Base-by-base conservation (phyloP, 2,797 vertebrate species). In the Sarcophilus harrisii region DNA sequence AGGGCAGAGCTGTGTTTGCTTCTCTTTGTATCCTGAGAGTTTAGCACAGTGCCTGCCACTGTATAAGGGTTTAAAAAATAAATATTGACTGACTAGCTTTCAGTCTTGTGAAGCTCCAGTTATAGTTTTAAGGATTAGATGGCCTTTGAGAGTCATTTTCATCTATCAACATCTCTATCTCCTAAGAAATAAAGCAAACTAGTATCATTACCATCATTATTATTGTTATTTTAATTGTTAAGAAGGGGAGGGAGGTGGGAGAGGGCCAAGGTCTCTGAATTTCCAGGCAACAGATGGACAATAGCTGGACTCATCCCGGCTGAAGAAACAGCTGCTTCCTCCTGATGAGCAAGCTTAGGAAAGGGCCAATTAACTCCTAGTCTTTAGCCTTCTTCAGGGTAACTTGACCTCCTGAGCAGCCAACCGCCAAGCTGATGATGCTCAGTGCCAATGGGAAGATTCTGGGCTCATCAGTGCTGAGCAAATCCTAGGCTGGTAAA, bases 201-300 rank as follows among this genome's bases (percentile, higher is more conserved):
- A 58, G 52, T 55, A 13, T 30, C 45, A 5, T 28, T n/a, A 13
- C 59, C 27, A 16, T n/a, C 57, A 9, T 29, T 45, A 13, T 45
- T 49, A 10, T 16, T 58, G 57, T 90, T 90, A 0, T 38, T 49
- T 94, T 95, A 5, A 92, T 94, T 73, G 89, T 90, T 91, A 92
- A 28, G 11, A 1, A 14, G 87, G 66, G 28, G 49, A 62, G 94
- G 95, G 57, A 93, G 66, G 90, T 4, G 24, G 91, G 81, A 73
- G 95, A 93, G 62, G 93, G 45, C 52, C 58, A 93, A 92, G 91
- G 89, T 91, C 90, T 94, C 49, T 32, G 91, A 92, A 91, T 90
- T 57, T 95, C 94, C 93, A 59, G 92, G 95, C 66, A 24, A 66
- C 91, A 95, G 87, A 54, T 93, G n/a, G 96, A 55, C 91, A 90